Base-by-base conservation (phyloP, 1,140 invertebrate species). In the Philopotamus ludificatus region DNA sequence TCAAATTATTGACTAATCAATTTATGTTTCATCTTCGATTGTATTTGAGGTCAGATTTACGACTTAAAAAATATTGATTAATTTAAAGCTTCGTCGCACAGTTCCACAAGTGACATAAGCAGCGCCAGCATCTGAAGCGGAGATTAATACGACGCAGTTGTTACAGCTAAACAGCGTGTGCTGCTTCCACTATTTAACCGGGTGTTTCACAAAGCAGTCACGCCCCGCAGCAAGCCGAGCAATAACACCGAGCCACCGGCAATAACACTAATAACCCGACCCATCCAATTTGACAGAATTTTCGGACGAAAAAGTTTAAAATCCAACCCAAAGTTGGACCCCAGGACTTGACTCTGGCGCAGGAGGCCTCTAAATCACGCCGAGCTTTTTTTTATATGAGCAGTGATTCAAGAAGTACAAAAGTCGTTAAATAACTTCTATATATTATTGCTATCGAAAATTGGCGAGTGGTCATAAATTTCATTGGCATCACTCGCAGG, bases 381-480 rank as follows among this genome's bases (percentile, higher is more conserved):
- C 12, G 28, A 34, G 28, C 4, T 12, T 34, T 34, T 34, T 34
- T 34, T 34, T 34, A 34, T 34, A 34, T 12, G 28, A 34, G 28
- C 12, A 12, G 28, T 34, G 28, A 34, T 25, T 39, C 15, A 22
- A 15, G 41, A 59, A 59, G 64, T 60, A 49, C 39, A 21, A 26
- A 66, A 61, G 57, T 66, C 65, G 58, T 66, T 54, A 66, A 66
- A 66, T 66, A 61, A 66, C 41, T 62, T 63, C 50, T 66, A 62
- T 66, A 55, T 66, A 61, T 44, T 66, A 61, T 54, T 61, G 45
- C 12, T 21, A 50, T 64, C 51, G 57, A 66, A 66, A 66, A 66
- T 66, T 60, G 64, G 63, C 55, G 55, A 65, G 63, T 20, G 55
- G 49, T 49, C 51, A 59, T 66, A 66, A 66, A 66, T 60, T 66